Evolutionary conservation across 2,113 vertebrate genomes (phyloP).

Genomic region (Lepidiolamprologus cunningtoni): DNA sequence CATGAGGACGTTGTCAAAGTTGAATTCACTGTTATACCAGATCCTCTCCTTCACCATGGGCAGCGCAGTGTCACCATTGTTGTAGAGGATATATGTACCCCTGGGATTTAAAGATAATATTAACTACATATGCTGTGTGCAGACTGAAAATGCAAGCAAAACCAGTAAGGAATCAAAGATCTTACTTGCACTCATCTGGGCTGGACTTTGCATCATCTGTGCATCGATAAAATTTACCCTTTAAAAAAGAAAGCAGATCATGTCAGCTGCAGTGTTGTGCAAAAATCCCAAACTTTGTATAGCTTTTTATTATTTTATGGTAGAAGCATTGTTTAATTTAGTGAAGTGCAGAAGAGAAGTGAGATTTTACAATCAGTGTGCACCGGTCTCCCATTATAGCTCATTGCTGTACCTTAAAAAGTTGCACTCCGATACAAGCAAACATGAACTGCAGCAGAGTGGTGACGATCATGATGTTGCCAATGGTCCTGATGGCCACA

Average conservation of each 20-base stretch:
- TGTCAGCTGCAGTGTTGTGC: not conserved
- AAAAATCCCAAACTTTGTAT: not conserved
- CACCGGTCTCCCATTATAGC: not conserved
- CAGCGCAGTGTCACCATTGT: slow-evolving; percentile 84
- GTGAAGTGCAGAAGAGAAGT: not conserved
- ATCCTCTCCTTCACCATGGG: slow-evolving; percentile 85
- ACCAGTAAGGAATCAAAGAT: not conserved
- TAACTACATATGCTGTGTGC: not conserved
- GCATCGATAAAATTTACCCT: slow-evolving; percentile 95
- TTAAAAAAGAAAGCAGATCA: not conserved
- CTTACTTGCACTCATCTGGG: slow-evolving; percentile 90
- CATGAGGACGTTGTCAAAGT: slow-evolving; percentile 95
- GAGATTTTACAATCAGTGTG: not conserved
- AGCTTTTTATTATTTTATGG: not conserved
- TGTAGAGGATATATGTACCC: slow-evolving; percentile 92
- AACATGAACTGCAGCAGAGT: slow-evolving; percentile 99
- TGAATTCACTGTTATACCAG: slow-evolving; percentile 97
- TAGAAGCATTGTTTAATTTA: not conserved
- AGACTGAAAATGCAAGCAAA: not conserved
- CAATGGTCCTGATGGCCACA: slow-evolving; percentile 96
- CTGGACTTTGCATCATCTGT: slow-evolving; percentile 93
- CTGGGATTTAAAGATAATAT: slow-evolving; percentile 31
- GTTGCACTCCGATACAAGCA: slow-evolving; percentile 94
- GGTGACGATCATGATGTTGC: slow-evolving; percentile 99
- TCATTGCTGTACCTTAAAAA: slow-evolving; percentile 83